Conservation (phyloP, 2,888 invertebrate species). For the Biston betularia region DNA sequence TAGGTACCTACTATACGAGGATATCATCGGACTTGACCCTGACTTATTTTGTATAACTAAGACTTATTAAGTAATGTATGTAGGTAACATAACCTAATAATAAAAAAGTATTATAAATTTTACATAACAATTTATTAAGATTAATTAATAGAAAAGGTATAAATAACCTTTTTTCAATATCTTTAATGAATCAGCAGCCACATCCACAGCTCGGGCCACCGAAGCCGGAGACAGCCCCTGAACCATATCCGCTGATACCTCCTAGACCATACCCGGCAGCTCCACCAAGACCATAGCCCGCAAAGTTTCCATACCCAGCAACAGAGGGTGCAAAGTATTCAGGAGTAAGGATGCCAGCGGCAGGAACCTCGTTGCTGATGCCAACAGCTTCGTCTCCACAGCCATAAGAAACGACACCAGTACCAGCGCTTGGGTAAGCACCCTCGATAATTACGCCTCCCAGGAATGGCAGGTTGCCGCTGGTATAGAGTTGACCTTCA, state of each 20-base stretch:
- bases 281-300: background rate
- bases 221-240: slow-evolving; percentile 18
- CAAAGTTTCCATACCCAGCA: too few species aligned
- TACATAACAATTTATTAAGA: too few species aligned
- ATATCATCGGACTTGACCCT: too few species aligned
- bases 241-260: slow-evolving; percentile 33
- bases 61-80: too few species aligned
- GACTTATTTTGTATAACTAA: too few species aligned
- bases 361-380: slow-evolving; percentile 46
- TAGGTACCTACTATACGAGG: too few species aligned
- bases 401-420: slow-evolving; percentile 58
- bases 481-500: slow-evolving; percentile 50
- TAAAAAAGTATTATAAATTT: too few species aligned
- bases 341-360: slow-evolving; percentile 25
- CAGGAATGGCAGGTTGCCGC: slow-evolving; percentile 56
- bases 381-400: slow-evolving; percentile 58
- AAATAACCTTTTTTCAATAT: too few species aligned
- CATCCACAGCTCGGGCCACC: too few species aligned
- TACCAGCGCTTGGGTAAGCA: slow-evolving; percentile 55
- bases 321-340: background rate
- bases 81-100: too few species aligned
- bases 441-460: slow-evolving; percentile 55
- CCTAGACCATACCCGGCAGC: slow-evolving; percentile 36
- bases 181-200: too few species aligned
- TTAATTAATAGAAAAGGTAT: too few species aligned